Evolutionary conservation across 2,888 invertebrate genomes (phyloP), one percentile per base, ranked within the genome.

Genomic region (Nemotelus pantherinus): DNA sequence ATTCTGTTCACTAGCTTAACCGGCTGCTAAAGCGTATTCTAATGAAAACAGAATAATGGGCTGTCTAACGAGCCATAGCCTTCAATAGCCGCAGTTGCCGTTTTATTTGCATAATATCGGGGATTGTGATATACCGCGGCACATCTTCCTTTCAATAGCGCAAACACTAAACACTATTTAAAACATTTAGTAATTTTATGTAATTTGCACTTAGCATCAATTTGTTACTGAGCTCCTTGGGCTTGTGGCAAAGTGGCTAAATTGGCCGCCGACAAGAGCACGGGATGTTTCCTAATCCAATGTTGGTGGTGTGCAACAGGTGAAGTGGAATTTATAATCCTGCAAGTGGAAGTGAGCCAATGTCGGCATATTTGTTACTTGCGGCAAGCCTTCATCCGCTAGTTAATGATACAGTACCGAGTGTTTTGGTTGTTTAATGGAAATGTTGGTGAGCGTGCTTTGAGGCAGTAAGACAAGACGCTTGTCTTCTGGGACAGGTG

Each of bases 91-190:
- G 58, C 53, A 57, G 45, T n/a, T 45, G 60, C 48, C 74, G 63
- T 63, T 60, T 63, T 74, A 74, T 74, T 74, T 74, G 74, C 74
- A 74, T 74, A 74, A 74, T 60, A 50, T 60, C 70, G 70, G 70
- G 10, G 39, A 70, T 70, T 50, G 53, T 39, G 70, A 25, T 39
- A 43, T 10, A 50, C 55, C 70, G 74, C 74, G 74, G 74, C 48
- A 41, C 63, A n/a, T 63, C 60, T 74, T 74, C 60, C 74, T 74
- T 74, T 41, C 60, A 47, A 74, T 74, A 63, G 50, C 74, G 50
- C 60, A 74, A 74, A 63, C 63, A 74, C 74, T 60, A 10, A 45
- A 71, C 47, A 45, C 72, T 39, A 57, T 74, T 50, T 63, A 57
- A 60, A 63, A 63, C 39, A 74, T 63, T 74, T 74, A 44, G 63